Percentiles rank a stretch among this genome's conserved stretches.
Conservation (phyloP, 1,140 invertebrate genomes). For the Brachionus koreanus region DNA sequence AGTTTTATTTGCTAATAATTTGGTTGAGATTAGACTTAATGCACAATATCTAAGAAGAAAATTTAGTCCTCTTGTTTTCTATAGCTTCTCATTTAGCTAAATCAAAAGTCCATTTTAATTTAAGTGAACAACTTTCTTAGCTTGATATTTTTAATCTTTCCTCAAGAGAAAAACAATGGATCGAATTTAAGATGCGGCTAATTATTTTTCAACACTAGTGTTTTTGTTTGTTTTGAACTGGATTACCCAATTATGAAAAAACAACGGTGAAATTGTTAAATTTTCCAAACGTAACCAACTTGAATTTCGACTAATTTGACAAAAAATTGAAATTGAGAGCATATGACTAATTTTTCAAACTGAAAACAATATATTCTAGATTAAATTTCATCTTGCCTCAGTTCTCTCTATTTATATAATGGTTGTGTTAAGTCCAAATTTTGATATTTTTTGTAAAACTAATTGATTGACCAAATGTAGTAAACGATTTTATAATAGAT, state of each 20-base stretch:
- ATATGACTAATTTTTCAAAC: too few relatives aligned
- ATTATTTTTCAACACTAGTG: slow-evolving; percentile 11
- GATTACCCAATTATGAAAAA: not conserved
- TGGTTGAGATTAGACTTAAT: not conserved
- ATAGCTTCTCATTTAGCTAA: not conserved
- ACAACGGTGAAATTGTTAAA: not conserved
- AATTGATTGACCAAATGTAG: not conserved
- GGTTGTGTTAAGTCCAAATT: too few relatives aligned
- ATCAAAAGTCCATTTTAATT: not conserved
- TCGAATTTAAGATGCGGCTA: not conserved
- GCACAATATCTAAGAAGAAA: not conserved
- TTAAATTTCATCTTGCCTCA: too few relatives aligned
- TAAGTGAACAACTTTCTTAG: not conserved
- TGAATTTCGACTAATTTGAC: not conserved
- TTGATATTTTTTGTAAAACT: not conserved
- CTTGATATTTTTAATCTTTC: not conserved
- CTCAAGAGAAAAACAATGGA: not conserved
- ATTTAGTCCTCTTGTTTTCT: not conserved
- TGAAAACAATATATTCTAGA: too few relatives aligned
- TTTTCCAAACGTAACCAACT: not conserved
- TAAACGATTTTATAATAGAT: not conserved
- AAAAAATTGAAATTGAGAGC: not conserved
- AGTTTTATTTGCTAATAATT: slow-evolving; percentile 13
- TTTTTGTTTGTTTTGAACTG: slow-evolving; percentile 3
- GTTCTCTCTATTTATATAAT: too few relatives aligned